Conservation (phyloP, 2,113 vertebrate species). For the Chrysochloris asiatica region DNA sequence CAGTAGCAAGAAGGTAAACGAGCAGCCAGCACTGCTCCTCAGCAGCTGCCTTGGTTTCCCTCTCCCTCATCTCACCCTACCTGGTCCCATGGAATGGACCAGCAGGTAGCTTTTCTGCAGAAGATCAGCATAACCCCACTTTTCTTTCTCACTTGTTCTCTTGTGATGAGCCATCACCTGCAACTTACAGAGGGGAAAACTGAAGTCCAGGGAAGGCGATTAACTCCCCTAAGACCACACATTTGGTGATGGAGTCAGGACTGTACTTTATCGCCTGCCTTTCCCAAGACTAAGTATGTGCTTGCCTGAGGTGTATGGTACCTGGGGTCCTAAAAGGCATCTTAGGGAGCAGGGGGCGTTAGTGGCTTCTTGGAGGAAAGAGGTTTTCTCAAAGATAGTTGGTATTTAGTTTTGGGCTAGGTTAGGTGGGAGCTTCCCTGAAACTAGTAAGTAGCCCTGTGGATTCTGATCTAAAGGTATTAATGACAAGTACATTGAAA, state of each 20-base stretch:
- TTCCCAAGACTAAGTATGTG: neutral
- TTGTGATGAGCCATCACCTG: neutral
- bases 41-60: fast-evolving
- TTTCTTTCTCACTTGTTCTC: slow-evolving; percentile 6
- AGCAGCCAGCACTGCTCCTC: neutral
- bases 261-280: neutral
- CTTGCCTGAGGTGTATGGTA: neutral
- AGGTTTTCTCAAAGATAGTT: neutral
- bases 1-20: slow-evolving; percentile 85
- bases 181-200: neutral
- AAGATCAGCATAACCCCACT: neutral
- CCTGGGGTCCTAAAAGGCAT: neutral
- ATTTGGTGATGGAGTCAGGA: too few relatives aligned
- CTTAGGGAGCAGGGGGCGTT: neutral
- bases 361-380: neutral
- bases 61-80: neutral
- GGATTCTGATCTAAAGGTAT: neutral
- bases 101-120: neutral
- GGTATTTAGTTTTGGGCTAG: neutral
- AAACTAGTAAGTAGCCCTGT: neutral
- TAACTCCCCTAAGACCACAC: neutral
- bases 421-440: neutral
- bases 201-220: neutral
- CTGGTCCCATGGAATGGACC: neutral
- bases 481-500: neutral